phyloP scores from a whole-genome alignment of 2,888 invertebrate species.

The Apotomis betuletana region DNA sequence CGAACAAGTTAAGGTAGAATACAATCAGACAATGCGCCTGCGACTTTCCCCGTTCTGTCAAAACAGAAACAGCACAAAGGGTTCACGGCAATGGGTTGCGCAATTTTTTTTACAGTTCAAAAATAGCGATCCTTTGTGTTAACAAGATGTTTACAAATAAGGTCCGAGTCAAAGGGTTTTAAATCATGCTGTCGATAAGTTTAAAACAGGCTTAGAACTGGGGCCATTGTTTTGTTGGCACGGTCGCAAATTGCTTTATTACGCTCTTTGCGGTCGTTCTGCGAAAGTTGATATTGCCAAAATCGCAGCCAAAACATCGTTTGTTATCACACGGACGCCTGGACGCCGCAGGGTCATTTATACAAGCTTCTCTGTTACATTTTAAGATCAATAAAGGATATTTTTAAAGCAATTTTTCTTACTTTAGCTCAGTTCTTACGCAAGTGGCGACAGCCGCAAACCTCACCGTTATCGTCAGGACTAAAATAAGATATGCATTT shows the following conservation, averaged over 20 bases:
- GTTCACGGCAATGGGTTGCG: slow-evolving; percentile 77
- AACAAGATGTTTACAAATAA: slow-evolving; percentile 80
- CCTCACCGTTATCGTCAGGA: background rate
- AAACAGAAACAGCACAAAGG: slow-evolving; percentile 64
- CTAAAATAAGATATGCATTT: slow-evolving; percentile 7
- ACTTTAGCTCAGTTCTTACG: background rate
- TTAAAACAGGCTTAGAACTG: slow-evolving; percentile 81
- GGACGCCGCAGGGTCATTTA: slow-evolving; percentile 24
- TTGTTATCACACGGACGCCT: slow-evolving; percentile 65
- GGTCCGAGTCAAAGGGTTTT: slow-evolving; percentile 81
- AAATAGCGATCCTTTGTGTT: slow-evolving; percentile 76
- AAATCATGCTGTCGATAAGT: slow-evolving; percentile 82
- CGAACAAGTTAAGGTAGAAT: slow-evolving; percentile 62
- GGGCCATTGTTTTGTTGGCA: slow-evolving; percentile 79
- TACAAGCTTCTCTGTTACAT: background rate
- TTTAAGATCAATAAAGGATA: slow-evolving; percentile 6
- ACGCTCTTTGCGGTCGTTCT: slow-evolving; percentile 68
- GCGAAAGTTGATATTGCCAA: slow-evolving; percentile 77
- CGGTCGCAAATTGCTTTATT: slow-evolving; percentile 82
- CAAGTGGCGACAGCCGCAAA: background rate
- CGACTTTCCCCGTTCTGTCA: slow-evolving; percentile 67
- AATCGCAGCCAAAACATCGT: slow-evolving; percentile 78
- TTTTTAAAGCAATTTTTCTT: background rate
- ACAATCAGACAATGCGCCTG: slow-evolving; percentile 48
- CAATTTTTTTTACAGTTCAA: slow-evolving; percentile 72